Evolutionary conservation across 2,888 invertebrate genomes (phyloP).

Genomic region (Oegoconia quadripuncta): DNA sequence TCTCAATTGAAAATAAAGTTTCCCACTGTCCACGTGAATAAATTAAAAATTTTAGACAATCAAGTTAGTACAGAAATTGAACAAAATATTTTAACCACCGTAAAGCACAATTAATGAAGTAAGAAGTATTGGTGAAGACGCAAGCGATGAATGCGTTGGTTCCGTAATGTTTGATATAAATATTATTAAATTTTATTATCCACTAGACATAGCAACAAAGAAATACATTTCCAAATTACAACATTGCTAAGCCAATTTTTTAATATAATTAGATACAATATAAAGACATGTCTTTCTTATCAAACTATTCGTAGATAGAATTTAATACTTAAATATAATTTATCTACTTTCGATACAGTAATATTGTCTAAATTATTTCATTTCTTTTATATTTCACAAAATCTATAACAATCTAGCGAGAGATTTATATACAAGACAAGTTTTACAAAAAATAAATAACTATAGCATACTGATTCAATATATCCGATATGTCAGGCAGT

Average conservation of each 20-base stretch:
- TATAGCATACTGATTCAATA: conserved; percentile 58
- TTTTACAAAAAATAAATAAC: conserved; percentile 52
- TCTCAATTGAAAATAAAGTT: too few relatives aligned
- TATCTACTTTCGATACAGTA: conserved; percentile 46
- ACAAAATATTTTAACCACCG: too few relatives aligned
- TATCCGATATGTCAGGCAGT: conserved; percentile 72
- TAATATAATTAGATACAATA: conserved; percentile 8
- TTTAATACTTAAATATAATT: conserved; percentile 11
- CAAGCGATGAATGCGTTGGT: too few relatives aligned
- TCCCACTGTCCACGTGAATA: too few relatives aligned
- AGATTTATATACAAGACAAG: conserved; percentile 49
- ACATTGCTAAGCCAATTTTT: conserved; percentile 16
- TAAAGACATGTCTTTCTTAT: conserved; percentile 17
- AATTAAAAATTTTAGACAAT: too few relatives aligned
- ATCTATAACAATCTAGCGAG: conserved; percentile 48
- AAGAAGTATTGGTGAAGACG: too few relatives aligned
- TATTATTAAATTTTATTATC: too few relatives aligned
- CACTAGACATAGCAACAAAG: conserved; percentile 1
- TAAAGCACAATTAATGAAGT: too few relatives aligned
- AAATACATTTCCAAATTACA: conserved; percentile 15
- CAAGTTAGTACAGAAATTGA: too few relatives aligned
- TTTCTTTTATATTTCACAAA: conserved; percentile 46
- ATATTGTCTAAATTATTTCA: conserved; percentile 73
- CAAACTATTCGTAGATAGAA: conserved; percentile 12
- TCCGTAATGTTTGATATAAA: too few relatives aligned